phyloP scores from a whole-genome alignment of 2,113 vertebrate genomes.

The Ameiurus melas region DNA sequence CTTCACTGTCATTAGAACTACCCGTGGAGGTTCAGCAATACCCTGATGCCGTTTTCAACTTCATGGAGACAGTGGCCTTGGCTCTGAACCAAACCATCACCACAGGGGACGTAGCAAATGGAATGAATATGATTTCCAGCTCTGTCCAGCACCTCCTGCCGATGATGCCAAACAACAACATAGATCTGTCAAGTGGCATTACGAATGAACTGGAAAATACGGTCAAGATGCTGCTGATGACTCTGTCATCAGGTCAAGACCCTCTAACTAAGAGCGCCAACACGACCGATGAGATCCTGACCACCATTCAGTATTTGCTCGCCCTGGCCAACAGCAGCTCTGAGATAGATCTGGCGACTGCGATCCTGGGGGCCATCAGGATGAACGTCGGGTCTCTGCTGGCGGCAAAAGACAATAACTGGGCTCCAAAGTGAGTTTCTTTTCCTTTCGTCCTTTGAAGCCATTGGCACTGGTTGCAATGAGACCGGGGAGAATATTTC shows the following conservation, averaged over 20 bases:
- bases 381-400: conserved; percentile 44
- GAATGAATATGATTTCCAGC: conserved; percentile 10
- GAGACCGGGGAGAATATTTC: not conserved
- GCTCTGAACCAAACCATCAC: conserved; percentile 42
- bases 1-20: conserved; percentile 32
- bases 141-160: conserved; percentile 48
- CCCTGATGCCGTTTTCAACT: conserved; percentile 42
- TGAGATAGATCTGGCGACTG: conserved; percentile 31
- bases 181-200: conserved; percentile 6
- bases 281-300: conserved; percentile 45
- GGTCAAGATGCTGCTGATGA: conserved; percentile 37
- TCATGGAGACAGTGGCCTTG: conserved; percentile 45
- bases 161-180: conserved; percentile 24
- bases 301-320: conserved; percentile 41
- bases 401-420: conserved; percentile 54
- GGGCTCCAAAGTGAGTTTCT: conserved; percentile 54
- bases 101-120: conserved; percentile 8
- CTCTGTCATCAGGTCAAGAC: conserved; percentile 7
- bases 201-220: conserved; percentile 41
- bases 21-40: conserved; percentile 39
- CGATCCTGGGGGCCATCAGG: conserved; percentile 33
- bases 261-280: conserved; percentile 23
- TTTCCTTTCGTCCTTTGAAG: conserved; percentile 12
- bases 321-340: conserved; percentile 32
- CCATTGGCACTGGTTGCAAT: conserved; percentile 6